Evolutionary conservation across 1,140 invertebrate species (phyloP), one percentile per base, ranked within the genome.

Genomic region (Drosophila biarmipes): DNA sequence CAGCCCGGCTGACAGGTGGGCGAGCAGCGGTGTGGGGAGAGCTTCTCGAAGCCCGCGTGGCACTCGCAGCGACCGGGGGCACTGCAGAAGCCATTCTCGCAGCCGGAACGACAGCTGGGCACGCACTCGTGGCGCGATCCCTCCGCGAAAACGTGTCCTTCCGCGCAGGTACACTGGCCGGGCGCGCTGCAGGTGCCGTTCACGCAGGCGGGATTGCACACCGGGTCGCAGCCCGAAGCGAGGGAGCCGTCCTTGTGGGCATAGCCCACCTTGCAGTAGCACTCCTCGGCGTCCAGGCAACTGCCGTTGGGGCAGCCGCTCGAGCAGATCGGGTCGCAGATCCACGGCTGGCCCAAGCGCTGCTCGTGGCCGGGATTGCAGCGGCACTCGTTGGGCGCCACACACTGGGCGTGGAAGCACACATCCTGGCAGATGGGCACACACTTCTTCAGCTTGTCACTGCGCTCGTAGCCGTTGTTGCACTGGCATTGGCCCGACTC

Each of bases 351-450:
- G 1, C 64, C 74, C 21, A 74, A 17, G 0, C 72, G 66, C 4
- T 57, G 31, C n/a, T 61, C 58, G 19, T 90, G 79, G 12, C 91
- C 91, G 0, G 17, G 29, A 6, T 93, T 91, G 54, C 94, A 95
- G 10, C 91, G 90, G 62, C 94, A 94, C 43, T 93, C 90, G 72
- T 94, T 92, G 3, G 94, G 94, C 4, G 84, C 92, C 3, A 93
- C 93, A 66, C 95, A 95, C 5, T 94, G 90, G 2, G 94, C 94
- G 72, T 95, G 94, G n/a, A 92, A 76, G 78, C 94, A 95, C 0
- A 92, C 91, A 14, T 93, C 92, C 17, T 93, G 92, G 79, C 95
- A 95, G 6, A 93, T 75, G 12, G 94, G 93, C 40, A 92, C 48
- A 68, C 94, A 95, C 73, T 92, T 46, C 53, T 34, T 61, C 59